phyloP scores from a whole-genome alignment of 2,797 vertebrate genomes.

The Crocodylus rhombifer region DNA sequence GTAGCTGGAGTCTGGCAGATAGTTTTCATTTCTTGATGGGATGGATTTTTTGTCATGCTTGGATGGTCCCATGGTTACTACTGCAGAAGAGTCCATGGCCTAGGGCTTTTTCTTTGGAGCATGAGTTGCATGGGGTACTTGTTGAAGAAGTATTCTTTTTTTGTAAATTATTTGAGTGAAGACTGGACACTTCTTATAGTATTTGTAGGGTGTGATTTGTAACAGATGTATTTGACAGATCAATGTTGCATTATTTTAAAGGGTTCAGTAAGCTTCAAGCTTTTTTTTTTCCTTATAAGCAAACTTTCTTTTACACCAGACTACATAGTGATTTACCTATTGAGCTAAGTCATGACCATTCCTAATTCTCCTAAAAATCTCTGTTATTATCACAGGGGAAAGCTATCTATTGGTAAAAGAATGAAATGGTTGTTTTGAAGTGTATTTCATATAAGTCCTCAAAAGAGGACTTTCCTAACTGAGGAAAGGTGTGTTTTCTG shows the following conservation, averaged over 20 bases:
- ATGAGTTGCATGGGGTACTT: neutral
- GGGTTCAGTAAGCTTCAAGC: too few relatives aligned
- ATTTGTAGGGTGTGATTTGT: too few relatives aligned
- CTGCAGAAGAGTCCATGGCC: too few relatives aligned
- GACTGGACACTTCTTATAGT: too few relatives aligned
- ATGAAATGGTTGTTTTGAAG: neutral
- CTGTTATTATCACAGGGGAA: neutral
- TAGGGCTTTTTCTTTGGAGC: neutral
- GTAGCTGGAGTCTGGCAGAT: too few relatives aligned
- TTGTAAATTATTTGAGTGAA: too few relatives aligned
- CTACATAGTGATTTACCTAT: neutral
- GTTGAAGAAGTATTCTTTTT: too few relatives aligned
- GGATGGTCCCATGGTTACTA: too few relatives aligned
- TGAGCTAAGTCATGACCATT: neutral
- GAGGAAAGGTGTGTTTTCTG: too few relatives aligned
- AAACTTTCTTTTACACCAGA: neutral
- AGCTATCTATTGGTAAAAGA: neutral
- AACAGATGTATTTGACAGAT: too few relatives aligned
- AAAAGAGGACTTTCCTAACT: neutral
- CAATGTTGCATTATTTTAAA: too few relatives aligned
- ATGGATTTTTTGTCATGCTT: neutral
- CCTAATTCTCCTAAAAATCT: neutral
- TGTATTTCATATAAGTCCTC: neutral
- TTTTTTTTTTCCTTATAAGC: neutral
- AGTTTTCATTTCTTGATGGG: too few relatives aligned